These are phyloP conservation scores for Rhea americana DNA, from an alignment of 2,113 vertebrate genomes.

Conservation along the genomic window DNA sequence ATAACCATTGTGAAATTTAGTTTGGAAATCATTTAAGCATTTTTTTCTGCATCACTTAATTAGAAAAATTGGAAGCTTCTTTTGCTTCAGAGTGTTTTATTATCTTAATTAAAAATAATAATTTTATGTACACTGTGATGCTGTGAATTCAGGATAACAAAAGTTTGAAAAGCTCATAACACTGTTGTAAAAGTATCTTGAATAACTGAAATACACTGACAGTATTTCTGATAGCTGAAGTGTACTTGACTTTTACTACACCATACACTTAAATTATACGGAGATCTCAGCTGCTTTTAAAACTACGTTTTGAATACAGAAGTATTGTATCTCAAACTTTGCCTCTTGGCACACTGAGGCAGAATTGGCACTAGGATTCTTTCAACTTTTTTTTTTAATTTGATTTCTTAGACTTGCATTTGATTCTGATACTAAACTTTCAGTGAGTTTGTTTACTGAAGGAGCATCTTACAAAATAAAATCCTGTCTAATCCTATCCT, in stretches of 20 bases:
- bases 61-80: conserved; percentile 35
- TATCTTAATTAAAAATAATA: conserved; percentile 52
- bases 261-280: not conserved
- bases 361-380: not conserved
- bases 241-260: not conserved
- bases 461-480: not conserved
- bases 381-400: not conserved
- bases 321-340: not conserved
- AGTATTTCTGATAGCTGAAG: not conserved
- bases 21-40: conserved; percentile 30
- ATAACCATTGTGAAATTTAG: conserved; percentile 37
- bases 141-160: conserved; percentile 19
- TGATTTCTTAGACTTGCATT: not conserved
- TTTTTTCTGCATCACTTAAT: conserved; percentile 44
- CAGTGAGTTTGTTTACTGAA: not conserved
- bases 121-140: not conserved
- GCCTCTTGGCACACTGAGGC: not conserved
- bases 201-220: not conserved
- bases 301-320: not conserved
- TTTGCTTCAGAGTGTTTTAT: conserved; percentile 35
- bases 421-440: too few relatives aligned
- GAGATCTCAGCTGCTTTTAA: not conserved
- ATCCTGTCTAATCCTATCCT: not conserved
- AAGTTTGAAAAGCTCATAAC: not conserved
- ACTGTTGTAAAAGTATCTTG: not conserved